Evolutionary conservation across 2,888 invertebrate species (phyloP).

Genomic region (Cyclophora punctaria): DNA sequence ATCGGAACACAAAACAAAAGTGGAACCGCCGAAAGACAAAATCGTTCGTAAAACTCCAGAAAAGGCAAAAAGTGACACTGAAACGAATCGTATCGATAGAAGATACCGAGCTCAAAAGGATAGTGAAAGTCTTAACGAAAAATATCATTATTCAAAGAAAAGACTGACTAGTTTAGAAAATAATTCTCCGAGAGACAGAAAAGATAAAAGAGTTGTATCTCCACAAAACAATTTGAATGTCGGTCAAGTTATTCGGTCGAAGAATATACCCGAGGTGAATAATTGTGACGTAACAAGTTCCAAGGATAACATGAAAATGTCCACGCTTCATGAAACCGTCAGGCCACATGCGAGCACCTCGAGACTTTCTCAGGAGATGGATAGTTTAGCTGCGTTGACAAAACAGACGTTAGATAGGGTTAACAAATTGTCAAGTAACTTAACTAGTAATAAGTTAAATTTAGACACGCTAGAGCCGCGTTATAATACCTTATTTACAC

Average conservation of each 20-base stretch:
- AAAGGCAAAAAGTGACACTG: slow-evolving; percentile 58
- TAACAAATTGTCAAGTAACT: slow-evolving; percentile 76
- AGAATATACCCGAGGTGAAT: slow-evolving; percentile 39
- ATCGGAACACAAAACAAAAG: slow-evolving; percentile 45
- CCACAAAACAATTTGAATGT: slow-evolving; percentile 51
- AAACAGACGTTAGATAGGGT: slow-evolving; percentile 80
- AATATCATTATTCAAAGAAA: slow-evolving; percentile 73
- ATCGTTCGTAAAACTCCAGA: slow-evolving; percentile 52
- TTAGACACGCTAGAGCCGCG: slow-evolving; percentile 53
- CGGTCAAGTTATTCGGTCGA: slow-evolving; percentile 29
- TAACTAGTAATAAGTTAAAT: slow-evolving; percentile 66
- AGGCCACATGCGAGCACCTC: slow-evolving; percentile 55
- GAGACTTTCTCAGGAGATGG: slow-evolving; percentile 76
- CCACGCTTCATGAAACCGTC: slow-evolving; percentile 63
- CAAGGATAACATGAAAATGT: slow-evolving; percentile 51
- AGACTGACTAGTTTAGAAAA: slow-evolving; percentile 74
- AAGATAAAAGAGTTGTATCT: slow-evolving; percentile 48
- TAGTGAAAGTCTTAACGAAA: slow-evolving; percentile 68
- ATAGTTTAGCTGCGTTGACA: slow-evolving; percentile 78
- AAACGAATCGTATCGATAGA: slow-evolving; percentile 59
- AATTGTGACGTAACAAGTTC: slow-evolving; percentile 39
- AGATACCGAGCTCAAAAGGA: slow-evolving; percentile 68
- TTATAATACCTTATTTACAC: slow-evolving; percentile 52
- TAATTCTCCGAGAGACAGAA: slow-evolving; percentile 60
- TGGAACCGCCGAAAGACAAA: slow-evolving; percentile 44